A percentile compares a stretch with the other conserved stretches of the same genome.
Evolutionary conservation across 2,113 vertebrate species (phyloP).

Genomic region (Agapornis roseicollis): DNA sequence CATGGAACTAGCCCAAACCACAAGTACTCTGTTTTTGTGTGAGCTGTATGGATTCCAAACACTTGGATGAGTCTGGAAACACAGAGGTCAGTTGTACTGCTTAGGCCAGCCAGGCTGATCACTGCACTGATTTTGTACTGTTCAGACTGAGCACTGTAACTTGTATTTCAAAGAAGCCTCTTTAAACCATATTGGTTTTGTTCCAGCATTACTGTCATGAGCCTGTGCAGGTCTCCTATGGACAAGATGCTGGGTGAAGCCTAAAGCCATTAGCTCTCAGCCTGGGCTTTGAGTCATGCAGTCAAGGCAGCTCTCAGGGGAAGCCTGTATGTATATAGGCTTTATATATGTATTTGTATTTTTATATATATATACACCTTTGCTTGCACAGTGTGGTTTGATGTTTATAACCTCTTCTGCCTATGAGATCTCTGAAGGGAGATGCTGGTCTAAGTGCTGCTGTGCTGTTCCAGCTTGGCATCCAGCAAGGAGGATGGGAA

Average conservation of each 20-base stretch:
- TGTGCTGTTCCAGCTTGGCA: neutral
- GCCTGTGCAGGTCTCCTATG: neutral
- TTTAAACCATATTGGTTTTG: accelerated
- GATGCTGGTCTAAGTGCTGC: neutral
- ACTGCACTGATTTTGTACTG: neutral
- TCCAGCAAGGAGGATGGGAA: neutral
- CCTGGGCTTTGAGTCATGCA: neutral
- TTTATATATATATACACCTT: neutral
- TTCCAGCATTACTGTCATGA: neutral
- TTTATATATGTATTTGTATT: neutral
- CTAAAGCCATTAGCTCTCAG: neutral
- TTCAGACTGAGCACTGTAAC: accelerated
- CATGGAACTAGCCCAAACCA: neutral
- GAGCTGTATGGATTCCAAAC: neutral
- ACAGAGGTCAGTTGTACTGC: neutral
- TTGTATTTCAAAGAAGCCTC: neutral
- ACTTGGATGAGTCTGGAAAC: neutral
- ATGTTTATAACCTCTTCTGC: neutral
- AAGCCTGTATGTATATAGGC: neutral
- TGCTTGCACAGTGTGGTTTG: neutral
- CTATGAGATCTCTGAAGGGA: neutral
- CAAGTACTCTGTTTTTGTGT: accelerated
- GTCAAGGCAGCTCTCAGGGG: accelerated
- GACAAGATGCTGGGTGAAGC: neutral
- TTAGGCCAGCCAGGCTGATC: neutral